These are phyloP conservation scores for Pristionchus pacificus DNA, from an alignment of 1,140 invertebrate species.

Conservation along the genomic window DNA sequence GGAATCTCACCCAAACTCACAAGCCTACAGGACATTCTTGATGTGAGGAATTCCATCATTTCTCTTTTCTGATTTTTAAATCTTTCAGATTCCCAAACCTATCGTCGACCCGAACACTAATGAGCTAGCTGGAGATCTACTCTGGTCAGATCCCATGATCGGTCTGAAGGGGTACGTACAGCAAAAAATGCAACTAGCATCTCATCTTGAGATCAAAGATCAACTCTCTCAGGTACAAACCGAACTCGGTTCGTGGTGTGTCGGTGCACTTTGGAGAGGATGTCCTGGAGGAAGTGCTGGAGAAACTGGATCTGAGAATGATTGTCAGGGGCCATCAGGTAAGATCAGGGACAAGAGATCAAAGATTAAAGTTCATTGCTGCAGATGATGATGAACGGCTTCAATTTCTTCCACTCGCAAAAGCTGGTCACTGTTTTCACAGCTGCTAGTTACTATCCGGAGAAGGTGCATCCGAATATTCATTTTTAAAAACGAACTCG, in stretches of 20 bases:
- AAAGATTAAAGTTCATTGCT: neutral
- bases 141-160: neutral
- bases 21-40: neutral
- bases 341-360: neutral
- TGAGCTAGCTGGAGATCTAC: neutral
- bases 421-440: neutral
- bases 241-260: neutral
- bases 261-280: neutral
- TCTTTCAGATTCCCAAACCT: neutral
- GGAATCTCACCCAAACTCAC: neutral
- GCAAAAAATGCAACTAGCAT: neutral
- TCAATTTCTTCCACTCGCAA: neutral
- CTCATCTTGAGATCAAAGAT: neutral
- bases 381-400: constrained; percentile 1
- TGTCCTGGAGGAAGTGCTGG: neutral
- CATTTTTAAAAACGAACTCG: neutral
- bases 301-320: neutral
- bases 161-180: neutral
- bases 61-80: too few species aligned
- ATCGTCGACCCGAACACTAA: neutral
- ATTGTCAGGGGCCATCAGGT: neutral
- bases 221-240: neutral
- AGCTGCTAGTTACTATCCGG: neutral
- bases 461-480: neutral
- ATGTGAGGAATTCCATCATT: neutral